A percentile compares a stretch with the other conserved stretches of the same genome.
phyloP scores from a whole-genome alignment of 2,113 vertebrate species.

The Seriola rivoliana region DNA sequence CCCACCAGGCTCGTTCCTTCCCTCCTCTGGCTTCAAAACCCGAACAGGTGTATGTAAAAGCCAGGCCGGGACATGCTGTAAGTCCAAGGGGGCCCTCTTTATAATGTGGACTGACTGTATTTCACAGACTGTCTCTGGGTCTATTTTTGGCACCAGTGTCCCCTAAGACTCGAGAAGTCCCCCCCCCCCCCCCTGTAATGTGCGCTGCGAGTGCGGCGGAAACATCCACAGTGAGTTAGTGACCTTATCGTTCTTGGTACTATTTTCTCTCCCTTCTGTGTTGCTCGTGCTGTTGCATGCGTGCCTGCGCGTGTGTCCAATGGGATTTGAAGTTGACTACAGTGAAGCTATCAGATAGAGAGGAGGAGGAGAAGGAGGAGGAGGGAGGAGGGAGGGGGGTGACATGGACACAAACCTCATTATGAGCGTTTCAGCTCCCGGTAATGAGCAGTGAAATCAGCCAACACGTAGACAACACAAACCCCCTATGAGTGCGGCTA shows the following conservation, averaged over 20 bases:
- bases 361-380: not conserved
- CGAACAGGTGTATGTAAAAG: conserved; percentile 68
- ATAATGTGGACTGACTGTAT: not conserved
- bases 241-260: conserved; percentile 8
- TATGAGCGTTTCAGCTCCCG: not conserved
- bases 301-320: not conserved
- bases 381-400: not conserved
- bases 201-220: not conserved
- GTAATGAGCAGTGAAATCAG: conserved; percentile 14
- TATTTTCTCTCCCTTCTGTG: too few species aligned
- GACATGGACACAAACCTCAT: not conserved
- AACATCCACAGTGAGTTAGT: not conserved
- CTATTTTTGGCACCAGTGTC: conserved; percentile 35
- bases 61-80: conserved; percentile 10
- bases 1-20: conserved; percentile 22
- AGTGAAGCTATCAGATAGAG: not conserved
- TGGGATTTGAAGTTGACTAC: conserved; percentile 5
- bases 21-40: conserved; percentile 9
- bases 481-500: too few species aligned
- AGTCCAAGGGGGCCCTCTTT: not conserved
- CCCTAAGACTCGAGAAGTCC: not conserved
- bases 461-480: too few species aligned
- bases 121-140: not conserved
- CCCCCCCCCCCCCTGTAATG: not conserved
- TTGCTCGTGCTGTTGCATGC: not conserved